Evolutionary conservation across 2,113 vertebrate species (phyloP).

Genomic region (Pongo abelii): DNA sequence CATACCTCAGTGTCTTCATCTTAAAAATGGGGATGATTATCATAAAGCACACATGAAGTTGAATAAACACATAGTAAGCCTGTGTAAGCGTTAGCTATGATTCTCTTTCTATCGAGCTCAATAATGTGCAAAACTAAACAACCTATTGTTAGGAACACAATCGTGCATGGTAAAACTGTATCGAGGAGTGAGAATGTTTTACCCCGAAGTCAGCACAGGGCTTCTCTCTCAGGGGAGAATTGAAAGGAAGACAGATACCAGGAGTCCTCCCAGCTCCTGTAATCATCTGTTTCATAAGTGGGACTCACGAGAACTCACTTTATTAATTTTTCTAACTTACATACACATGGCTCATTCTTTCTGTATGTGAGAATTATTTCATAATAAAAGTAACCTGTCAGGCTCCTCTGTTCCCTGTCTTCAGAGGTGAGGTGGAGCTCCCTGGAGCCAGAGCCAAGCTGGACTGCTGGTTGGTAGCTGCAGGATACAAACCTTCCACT

Average conservation of each 20-base stretch:
- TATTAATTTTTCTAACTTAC: background rate
- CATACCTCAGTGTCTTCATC: background rate
- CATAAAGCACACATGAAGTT: fast-evolving
- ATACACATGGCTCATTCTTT: background rate
- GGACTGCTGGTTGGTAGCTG: background rate
- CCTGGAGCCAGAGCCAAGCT: background rate
- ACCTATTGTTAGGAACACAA: background rate
- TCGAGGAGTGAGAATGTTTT: background rate
- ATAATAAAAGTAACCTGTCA: conserved; percentile 21
- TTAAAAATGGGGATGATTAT: background rate
- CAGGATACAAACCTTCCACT: background rate
- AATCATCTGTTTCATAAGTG: background rate
- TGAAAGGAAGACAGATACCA: background rate
- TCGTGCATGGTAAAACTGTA: fast-evolving
- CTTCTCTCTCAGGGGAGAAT: background rate
- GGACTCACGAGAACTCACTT: background rate
- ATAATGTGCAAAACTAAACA: background rate
- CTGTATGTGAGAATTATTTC: background rate
- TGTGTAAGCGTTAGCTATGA: background rate
- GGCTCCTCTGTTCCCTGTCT: background rate
- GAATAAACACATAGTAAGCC: background rate
- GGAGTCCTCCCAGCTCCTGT: background rate
- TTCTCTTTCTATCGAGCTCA: background rate
- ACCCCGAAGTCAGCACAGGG: background rate
- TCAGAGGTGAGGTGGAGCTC: background rate